A percentile compares a stretch with the other conserved stretches of the same genome.
Conservation (phyloP, 1,140 invertebrate genomes). For the Eupeodes corollae region DNA sequence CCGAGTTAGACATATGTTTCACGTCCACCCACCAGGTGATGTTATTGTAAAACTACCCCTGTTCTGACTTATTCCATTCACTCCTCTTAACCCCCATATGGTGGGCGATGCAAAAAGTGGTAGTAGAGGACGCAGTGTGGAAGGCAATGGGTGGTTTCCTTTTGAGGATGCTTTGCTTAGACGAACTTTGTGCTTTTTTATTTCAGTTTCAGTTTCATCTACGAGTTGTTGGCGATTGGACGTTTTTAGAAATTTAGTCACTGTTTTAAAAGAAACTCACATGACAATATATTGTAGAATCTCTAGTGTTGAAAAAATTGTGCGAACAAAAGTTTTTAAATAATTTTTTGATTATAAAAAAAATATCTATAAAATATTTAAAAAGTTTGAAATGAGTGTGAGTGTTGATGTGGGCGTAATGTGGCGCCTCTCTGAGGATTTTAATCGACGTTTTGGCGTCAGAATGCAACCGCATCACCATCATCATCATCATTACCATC, state of each 20-base stretch:
- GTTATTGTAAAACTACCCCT: neutral
- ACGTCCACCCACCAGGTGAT: neutral
- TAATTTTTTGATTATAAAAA: constrained; percentile 1
- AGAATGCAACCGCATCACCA: constrained; percentile 24
- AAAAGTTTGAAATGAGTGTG: constrained; percentile 22
- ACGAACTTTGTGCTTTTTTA: too few species aligned
- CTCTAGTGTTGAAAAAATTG: too few species aligned
- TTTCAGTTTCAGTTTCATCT: neutral
- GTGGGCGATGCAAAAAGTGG: too few species aligned
- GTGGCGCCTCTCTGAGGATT: constrained; percentile 37
- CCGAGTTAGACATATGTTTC: neutral
- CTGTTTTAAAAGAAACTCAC: too few species aligned
- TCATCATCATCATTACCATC: constrained; percentile 14
- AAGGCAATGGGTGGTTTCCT: neutral
- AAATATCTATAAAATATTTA: neutral
- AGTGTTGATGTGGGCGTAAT: constrained; percentile 37
- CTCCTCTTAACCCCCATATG: too few species aligned
- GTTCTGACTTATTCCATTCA: too few species aligned
- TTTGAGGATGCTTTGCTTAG: too few species aligned
- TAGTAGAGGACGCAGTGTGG: neutral
- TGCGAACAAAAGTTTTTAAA: too few species aligned
- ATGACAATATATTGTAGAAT: too few species aligned
- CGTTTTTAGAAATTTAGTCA: too few species aligned
- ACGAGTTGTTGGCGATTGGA: too few species aligned
- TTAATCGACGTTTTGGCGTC: constrained; percentile 32